Conservation (phyloP, 2,113 vertebrate genomes). For the Lamprologus tigripictilis region DNA sequence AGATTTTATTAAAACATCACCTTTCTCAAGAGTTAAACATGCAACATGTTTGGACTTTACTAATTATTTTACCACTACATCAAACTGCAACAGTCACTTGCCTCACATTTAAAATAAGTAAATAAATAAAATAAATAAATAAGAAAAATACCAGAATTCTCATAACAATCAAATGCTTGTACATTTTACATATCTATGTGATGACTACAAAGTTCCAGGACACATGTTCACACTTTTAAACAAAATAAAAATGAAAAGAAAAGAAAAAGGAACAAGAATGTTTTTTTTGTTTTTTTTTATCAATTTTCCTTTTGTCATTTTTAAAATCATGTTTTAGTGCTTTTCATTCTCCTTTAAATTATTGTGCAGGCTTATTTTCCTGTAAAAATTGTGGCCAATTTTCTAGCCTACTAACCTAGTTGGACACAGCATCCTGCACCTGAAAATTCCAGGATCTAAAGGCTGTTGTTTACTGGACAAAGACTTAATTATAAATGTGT, state of each 20-base stretch:
- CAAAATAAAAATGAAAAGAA: background rate
- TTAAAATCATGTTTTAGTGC: background rate
- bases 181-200: background rate
- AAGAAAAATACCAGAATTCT: background rate
- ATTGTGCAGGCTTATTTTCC: background rate
- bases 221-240: background rate
- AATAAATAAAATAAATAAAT: background rate
- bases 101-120: background rate
- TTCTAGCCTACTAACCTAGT: conserved; percentile 16
- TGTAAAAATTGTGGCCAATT: background rate
- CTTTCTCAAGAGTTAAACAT: background rate
- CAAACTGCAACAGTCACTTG: background rate
- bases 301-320: background rate
- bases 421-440: background rate
- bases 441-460: background rate
- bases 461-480: background rate
- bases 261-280: background rate
- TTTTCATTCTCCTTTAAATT: background rate
- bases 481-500: background rate
- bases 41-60: conserved; percentile 10
- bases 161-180: background rate
- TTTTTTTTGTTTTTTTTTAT: background rate
- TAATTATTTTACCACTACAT: background rate
- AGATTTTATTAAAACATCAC: background rate
- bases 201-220: background rate